These are phyloP conservation scores for Nasonia longicornis DNA, from an alignment of 1,140 invertebrate species.

Conservation along the genomic window DNA sequence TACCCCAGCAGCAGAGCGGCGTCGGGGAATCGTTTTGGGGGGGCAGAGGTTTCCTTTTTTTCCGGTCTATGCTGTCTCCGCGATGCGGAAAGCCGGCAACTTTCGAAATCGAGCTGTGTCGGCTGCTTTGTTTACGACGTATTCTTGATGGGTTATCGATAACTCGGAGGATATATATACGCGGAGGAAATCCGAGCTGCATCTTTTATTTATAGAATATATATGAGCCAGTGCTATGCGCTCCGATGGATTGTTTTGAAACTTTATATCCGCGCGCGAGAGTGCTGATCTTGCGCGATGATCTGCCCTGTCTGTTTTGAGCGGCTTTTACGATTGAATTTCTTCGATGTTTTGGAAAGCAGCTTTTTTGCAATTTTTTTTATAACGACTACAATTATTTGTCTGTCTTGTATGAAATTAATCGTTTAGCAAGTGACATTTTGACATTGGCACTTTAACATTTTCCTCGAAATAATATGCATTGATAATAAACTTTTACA, in stretches of 20 bases:
- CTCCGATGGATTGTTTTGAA: not conserved
- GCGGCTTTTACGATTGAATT: not conserved
- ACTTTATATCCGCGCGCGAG: not conserved
- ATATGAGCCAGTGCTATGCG: not conserved
- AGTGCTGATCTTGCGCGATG: not conserved
- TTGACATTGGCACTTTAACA: no score
- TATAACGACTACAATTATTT: no score
- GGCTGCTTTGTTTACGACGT: slow-evolving; percentile 32
- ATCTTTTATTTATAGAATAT: slow-evolving; percentile 5
- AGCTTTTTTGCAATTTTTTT: no score
- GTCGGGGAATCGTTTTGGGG: not conserved
- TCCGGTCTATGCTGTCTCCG: not conserved
- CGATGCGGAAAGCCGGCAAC: not conserved
- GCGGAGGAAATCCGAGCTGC: not conserved
- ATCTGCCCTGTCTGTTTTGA: not conserved
- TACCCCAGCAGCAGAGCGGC: not conserved
- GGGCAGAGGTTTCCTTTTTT: not conserved
- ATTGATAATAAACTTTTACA: no score
- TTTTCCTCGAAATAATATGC: no score
- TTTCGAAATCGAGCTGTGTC: slow-evolving; percentile 27
- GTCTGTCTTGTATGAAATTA: no score
- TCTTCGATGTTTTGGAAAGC: no score
- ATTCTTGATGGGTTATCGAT: slow-evolving; percentile 38
- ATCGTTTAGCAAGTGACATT: no score
- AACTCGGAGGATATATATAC: slow-evolving; percentile 12